phyloP scores from a whole-genome alignment of 2,888 invertebrate genomes.

The Amblyjoppa fuscipennis region DNA sequence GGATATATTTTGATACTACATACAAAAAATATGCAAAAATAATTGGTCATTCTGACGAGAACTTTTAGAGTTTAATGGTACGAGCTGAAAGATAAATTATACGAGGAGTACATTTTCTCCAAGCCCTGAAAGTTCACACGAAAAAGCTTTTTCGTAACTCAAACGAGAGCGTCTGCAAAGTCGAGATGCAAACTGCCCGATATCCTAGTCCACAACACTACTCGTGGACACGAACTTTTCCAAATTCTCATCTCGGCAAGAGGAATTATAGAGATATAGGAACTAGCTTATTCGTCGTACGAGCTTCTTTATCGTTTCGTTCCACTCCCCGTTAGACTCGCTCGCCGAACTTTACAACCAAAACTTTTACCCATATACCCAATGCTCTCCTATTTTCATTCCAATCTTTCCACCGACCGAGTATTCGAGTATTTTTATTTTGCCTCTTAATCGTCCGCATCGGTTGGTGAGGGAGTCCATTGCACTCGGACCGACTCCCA shows the following conservation, averaged over 20 bases:
- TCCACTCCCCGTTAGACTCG: slow-evolving; percentile 58
- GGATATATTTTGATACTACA: background rate
- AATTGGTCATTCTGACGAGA: background rate
- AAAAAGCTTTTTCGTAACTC: slow-evolving; percentile 58
- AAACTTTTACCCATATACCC: slow-evolving; percentile 68
- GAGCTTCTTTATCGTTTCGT: slow-evolving; percentile 63
- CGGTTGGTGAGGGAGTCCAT: background rate
- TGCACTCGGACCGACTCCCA: slow-evolving; percentile 12
- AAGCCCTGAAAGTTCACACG: slow-evolving; percentile 21
- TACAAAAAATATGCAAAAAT: background rate
- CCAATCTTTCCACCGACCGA: background rate
- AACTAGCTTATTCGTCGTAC: slow-evolving; percentile 21
- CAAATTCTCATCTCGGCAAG: slow-evolving; percentile 30
- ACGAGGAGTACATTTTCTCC: background rate
- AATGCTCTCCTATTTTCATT: slow-evolving; percentile 63
- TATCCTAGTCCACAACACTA: slow-evolving; percentile 43
- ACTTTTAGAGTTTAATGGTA: background rate
- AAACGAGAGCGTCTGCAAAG: slow-evolving; percentile 2
- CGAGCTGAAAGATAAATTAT: background rate
- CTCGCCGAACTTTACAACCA: slow-evolving; percentile 45
- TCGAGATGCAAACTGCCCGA: slow-evolving; percentile 55
- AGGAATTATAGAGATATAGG: slow-evolving; percentile 39
- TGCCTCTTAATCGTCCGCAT: slow-evolving; percentile 16
- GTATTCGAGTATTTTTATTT: slow-evolving; percentile 43
- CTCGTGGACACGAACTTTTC: slow-evolving; percentile 43